A percentile compares a stretch with the other conserved stretches of the same genome.
These are phyloP conservation scores for Novumbra hubbsi DNA, from an alignment of 2,797 vertebrate species.

Conservation along the genomic window DNA sequence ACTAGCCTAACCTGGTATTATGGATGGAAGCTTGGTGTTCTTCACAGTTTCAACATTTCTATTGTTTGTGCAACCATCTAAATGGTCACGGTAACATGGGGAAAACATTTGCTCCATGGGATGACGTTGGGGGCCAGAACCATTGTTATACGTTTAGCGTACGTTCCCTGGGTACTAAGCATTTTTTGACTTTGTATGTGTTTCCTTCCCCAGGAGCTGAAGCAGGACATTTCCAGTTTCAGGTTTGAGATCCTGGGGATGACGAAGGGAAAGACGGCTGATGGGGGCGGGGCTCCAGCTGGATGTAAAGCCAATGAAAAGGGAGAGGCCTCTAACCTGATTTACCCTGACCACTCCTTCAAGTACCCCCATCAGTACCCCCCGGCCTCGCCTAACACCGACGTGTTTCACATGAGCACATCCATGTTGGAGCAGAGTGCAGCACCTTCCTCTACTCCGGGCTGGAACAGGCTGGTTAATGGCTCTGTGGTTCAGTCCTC, in stretches of 20 bases:
- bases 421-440: constrained; percentile 67
- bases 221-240: constrained; percentile 98
- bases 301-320: constrained; percentile 56
- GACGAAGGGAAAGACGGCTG: constrained; percentile 80
- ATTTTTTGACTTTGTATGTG: constrained; percentile 21
- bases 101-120: too few relatives aligned
- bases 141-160: too few relatives aligned
- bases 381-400: constrained; percentile 69
- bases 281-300: constrained; percentile 50
- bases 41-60: too few relatives aligned
- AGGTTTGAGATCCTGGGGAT: constrained; percentile 95
- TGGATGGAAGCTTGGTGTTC: too few relatives aligned
- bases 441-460: constrained; percentile 51
- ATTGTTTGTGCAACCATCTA: too few relatives aligned
- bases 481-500: constrained; percentile 66
- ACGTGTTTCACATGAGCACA: constrained; percentile 72
- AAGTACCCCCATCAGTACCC: constrained; percentile 67
- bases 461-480: constrained; percentile 66
- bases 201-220: constrained; percentile 82
- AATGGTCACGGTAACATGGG: too few relatives aligned
- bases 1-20: too few relatives aligned
- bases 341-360: constrained; percentile 77
- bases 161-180: neutral
- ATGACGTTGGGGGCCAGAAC: too few relatives aligned
- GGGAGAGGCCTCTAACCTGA: constrained; percentile 65